Evolutionary conservation across 2,888 invertebrate genomes (phyloP), one percentile per base, ranked within the genome.

Genomic region (Chirona hameri): DNA sequence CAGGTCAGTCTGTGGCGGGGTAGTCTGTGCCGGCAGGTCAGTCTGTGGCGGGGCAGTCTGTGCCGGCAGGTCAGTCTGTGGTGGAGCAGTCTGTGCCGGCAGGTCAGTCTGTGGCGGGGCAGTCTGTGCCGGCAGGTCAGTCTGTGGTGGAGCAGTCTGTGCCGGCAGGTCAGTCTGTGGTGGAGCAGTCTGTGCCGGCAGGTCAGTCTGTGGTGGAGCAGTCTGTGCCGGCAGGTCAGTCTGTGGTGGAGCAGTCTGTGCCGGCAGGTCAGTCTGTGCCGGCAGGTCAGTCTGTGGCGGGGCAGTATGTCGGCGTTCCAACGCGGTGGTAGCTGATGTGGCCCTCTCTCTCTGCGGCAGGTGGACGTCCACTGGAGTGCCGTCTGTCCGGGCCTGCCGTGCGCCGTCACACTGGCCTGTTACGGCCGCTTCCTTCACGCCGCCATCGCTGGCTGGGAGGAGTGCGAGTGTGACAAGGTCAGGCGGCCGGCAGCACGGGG

Each of bases 371-470:
- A 24, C 76, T 76, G 76, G 76, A 76, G 39, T 46, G 46, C 24
- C 21, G 76, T 9, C 39, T 24, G 76, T 24, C 39, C 46, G 21
- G 24, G 46, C 24, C 7, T 76, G 24, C 76, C 76, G 39, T 39
- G 76, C 4, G 21, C 24, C 4, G 76, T 76, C 46, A 46, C 46
- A 24, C 76, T 76, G 46, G 76, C 76, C 39, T 76, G 76, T 46
- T 76, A 46, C 46, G 76, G 76, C 21, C 76, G 46, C 39, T 46
- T 76, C 46, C 76, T 76, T 10, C 76, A 76, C 76, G 46, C 76
- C 46, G 76, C 76, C 76, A 76, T 76, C 76, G 76, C 76, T 46
- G 76, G 76, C 39, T 76, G 76, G 76, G 76, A 76, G 76, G 76
- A 76, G 24, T 76, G 76, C 76, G 76, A 76, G 76, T 76, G 76